phyloP scores from a whole-genome alignment of 2,888 invertebrate species.

The Leucoptera coffeella region DNA sequence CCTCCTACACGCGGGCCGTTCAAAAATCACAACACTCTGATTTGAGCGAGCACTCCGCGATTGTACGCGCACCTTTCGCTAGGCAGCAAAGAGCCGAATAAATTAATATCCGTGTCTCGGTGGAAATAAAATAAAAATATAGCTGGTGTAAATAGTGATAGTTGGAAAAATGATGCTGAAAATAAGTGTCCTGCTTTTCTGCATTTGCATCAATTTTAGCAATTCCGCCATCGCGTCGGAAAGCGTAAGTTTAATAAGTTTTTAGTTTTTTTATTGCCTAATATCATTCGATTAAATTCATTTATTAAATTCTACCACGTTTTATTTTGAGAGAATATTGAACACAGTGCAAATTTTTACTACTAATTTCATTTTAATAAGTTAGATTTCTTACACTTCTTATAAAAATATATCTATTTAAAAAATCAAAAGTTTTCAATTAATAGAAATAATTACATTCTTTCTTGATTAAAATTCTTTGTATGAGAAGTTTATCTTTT shows the following conservation, averaged over 20 bases:
- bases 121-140: constrained; percentile 9
- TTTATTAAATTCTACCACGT: too few species aligned
- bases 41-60: constrained; percentile 23
- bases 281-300: not conserved
- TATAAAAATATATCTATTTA: too few species aligned
- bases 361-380: too few species aligned
- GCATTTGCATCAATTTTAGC: constrained; percentile 33
- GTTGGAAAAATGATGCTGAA: constrained; percentile 29
- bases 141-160: constrained; percentile 8
- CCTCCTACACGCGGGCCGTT: constrained; percentile 53
- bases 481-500: too few species aligned
- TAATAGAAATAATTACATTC: too few species aligned
- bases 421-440: too few species aligned
- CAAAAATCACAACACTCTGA: constrained; percentile 40
- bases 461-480: too few species aligned
- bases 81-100: constrained; percentile 10
- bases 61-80: constrained; percentile 34
- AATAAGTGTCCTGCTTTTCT: constrained; percentile 36
- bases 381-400: too few species aligned
- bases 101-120: too few species aligned
- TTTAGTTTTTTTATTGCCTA: constrained; percentile 1
- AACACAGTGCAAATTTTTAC: too few species aligned
- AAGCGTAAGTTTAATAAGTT: constrained; percentile 35
- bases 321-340: too few species aligned
- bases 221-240: constrained; percentile 40